phyloP scores from a whole-genome alignment of 2,113 vertebrate species.

The Leptodactylus fuscus region DNA sequence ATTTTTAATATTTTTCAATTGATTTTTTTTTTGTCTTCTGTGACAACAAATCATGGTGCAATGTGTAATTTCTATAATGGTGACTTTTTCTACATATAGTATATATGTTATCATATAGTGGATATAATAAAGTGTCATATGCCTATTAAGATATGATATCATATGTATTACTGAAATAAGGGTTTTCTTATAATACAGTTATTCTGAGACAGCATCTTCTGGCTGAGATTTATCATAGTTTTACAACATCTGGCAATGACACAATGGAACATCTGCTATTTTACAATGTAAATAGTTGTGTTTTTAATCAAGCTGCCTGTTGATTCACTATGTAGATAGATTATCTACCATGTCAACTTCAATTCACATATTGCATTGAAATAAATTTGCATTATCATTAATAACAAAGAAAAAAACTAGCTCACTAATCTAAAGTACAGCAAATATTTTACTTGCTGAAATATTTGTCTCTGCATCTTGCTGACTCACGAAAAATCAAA shows the following conservation, averaged over 20 bases:
- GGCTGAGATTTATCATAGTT: slow-evolving; percentile 22
- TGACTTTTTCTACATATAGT: no score
- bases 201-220: not conserved
- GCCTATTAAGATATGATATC: not conserved
- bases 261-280: slow-evolving; percentile 54
- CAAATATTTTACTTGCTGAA: slow-evolving; percentile 46
- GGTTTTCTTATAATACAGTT: not conserved
- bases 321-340: slow-evolving; percentile 45
- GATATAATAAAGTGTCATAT: not conserved
- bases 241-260: slow-evolving; percentile 49
- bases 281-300: slow-evolving; percentile 40
- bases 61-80: no score
- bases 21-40: no score
- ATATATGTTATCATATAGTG: not conserved
- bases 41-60: no score
- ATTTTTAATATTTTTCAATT: no score
- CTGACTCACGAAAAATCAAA: not conserved
- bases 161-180: not conserved
- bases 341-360: slow-evolving; percentile 48
- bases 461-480: slow-evolving; percentile 17
- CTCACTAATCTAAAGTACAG: slow-evolving; percentile 29
- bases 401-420: slow-evolving; percentile 26
- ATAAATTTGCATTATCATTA: slow-evolving; percentile 45
- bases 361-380: slow-evolving; percentile 35
- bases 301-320: slow-evolving; percentile 57